A percentile compares a stretch with the other conserved stretches of the same genome.
These are phyloP conservation scores for Mustelus asterias DNA, from an alignment of 2,113 vertebrate species.

Conservation along the genomic window DNA sequence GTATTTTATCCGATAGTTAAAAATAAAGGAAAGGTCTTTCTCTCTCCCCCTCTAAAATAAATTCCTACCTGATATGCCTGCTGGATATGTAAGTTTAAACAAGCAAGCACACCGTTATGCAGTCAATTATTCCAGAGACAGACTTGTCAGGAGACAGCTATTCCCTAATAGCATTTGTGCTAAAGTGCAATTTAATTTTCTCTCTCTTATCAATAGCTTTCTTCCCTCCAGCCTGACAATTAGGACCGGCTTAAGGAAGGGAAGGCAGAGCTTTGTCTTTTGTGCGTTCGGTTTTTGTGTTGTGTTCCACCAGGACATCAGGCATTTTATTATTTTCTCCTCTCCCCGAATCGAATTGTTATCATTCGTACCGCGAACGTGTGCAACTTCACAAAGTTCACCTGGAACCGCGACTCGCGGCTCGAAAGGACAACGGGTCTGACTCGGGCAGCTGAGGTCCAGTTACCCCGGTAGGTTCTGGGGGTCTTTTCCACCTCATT, in stretches of 20 bases:
- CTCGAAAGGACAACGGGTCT: neutral
- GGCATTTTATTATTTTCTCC: neutral
- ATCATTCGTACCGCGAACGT: neutral
- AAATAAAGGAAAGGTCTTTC: neutral
- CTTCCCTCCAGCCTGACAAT: conserved; percentile 46
- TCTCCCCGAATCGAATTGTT: neutral
- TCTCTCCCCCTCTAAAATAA: neutral
- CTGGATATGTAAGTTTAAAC: neutral
- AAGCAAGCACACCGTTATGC: neutral
- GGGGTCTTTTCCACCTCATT: no score
- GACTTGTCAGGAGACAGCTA: conserved; percentile 74
- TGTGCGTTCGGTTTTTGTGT: neutral
- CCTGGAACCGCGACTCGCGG: neutral
- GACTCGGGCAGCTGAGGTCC: neutral
- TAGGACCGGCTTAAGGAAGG: conserved; percentile 18
- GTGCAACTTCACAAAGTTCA: neutral
- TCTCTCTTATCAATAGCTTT: conserved; percentile 54
- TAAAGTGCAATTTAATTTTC: conserved; percentile 99
- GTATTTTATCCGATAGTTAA: no score
- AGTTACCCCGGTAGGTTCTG: conserved; percentile 3
- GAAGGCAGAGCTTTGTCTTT: neutral
- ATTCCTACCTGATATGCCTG: neutral
- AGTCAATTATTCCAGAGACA: conserved; percentile 16
- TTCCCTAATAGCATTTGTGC: conserved; percentile 96
- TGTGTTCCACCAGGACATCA: neutral